phyloP scores from a whole-genome alignment of 2,888 invertebrate genomes.

The Synergus gifuensis region DNA sequence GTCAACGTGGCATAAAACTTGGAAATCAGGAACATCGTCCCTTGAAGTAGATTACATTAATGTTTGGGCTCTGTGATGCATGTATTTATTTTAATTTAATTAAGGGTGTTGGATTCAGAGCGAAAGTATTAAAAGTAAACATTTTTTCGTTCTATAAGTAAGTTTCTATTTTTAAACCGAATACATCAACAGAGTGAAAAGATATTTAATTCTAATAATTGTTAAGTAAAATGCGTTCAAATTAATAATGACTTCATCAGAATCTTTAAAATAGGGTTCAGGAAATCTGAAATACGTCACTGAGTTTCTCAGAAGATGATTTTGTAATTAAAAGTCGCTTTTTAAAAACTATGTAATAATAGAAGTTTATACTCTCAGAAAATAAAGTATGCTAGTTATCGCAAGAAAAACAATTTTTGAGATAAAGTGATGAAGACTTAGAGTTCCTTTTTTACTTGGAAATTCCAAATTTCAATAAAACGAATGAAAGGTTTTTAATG shows the following conservation, averaged over 20 bases:
- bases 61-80: slow-evolving; percentile 80
- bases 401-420: not conserved
- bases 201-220: too few species aligned
- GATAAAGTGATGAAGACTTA: too few species aligned
- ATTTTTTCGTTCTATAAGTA: too few species aligned
- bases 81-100: not conserved
- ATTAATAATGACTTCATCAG: not conserved
- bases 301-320: not conserved
- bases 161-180: too few species aligned
- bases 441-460: too few species aligned
- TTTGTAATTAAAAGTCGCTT: not conserved
- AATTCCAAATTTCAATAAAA: too few species aligned
- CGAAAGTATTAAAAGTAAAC: too few species aligned
- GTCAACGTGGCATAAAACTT: slow-evolving; percentile 77
- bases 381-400: not conserved
- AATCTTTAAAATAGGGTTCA: not conserved
- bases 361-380: not conserved
- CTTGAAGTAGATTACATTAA: slow-evolving; percentile 82
- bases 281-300: not conserved
- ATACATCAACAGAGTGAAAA: too few species aligned
- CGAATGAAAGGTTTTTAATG: too few species aligned
- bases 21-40: slow-evolving; percentile 78
- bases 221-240: too few species aligned
- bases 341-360: not conserved
- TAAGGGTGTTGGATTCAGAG: not conserved